Evolutionary conservation across 2,888 invertebrate genomes (phyloP), one percentile per base, ranked within the genome.

Genomic region (Caenorhabditis angaria): DNA sequence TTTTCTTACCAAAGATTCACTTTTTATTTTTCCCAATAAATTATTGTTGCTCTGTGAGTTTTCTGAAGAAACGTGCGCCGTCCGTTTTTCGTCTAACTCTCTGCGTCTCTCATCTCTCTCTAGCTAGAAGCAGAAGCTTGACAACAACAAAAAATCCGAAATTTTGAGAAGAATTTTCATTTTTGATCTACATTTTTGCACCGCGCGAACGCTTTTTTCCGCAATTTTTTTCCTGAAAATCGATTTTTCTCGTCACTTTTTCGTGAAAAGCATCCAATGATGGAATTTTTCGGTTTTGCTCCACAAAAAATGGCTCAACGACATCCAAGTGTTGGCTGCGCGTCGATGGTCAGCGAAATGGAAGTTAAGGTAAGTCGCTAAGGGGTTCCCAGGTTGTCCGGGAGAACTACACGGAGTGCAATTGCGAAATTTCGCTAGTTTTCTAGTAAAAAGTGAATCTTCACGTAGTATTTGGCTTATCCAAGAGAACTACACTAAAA

Each of bases 281-380:
- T 32, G 5, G 5, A 10, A 41, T 41, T 41, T 41, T 12, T 41
- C 18, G 41, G n/a, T 41, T 5, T 10, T 2, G 27, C 18, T n/a
- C 8, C 20, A 27, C 24, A n/a, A 35, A 61, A 25, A 24, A 70
- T 70, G 70, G 65, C 65, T n/a, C 59, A 62, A 25, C 65, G 65
- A 35, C 70, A 62, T 51, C 50, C 35, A 54, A 70, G 70, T 62
- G 58, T 70, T 51, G 59, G 70, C 54, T 65, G 70, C 41, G 58
- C 62, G 24, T 70, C 70, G 3, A 57, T 50, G 5, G 59, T 70
- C 62, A 70, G 70, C 48, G 70, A 70, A 25, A 61, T 65, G 28
- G 70, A 70, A 48, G 70, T 58, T 18, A 70, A 70, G 70, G 70
- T 70, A 29, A 57, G 14, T 8, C n/a, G n/a, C n/a, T n/a, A n/a